Percentiles rank a stretch among this genome's conserved stretches.
Conservation (phyloP, 2,888 invertebrate genomes). For the Xylophagus ater region DNA sequence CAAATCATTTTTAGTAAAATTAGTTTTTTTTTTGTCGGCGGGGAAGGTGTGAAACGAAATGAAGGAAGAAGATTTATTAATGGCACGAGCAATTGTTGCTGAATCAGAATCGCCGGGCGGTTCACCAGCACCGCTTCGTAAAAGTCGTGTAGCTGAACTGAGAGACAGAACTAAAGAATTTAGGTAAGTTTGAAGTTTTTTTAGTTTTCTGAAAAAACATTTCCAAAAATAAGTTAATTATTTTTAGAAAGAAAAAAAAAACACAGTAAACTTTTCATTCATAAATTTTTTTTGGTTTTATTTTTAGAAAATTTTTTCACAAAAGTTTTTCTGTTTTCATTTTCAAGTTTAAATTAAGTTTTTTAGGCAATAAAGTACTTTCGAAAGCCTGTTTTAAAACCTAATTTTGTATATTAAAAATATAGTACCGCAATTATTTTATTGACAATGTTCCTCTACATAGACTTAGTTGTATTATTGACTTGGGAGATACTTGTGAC, state of each 20-base stretch:
- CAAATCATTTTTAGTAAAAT: no score
- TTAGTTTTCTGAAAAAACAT: not conserved
- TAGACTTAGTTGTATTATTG: no score
- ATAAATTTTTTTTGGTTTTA: conserved; percentile 4
- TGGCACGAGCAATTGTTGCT: conserved; percentile 60
- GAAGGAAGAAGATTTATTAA: conserved; percentile 62
- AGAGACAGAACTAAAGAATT: conserved; percentile 58
- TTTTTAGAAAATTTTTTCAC: conserved; percentile 3
- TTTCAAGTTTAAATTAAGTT: no score
- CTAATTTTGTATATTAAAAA: no score
- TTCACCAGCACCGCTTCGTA: conserved; percentile 51
- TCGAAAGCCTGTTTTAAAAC: no score
- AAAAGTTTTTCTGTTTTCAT: not conserved
- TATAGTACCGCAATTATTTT: no score
- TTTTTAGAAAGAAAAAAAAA: not conserved
- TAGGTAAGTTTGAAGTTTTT: conserved; percentile 42
- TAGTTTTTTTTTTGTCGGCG: no score
- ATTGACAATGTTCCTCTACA: no score
- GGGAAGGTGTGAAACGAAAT: conserved; percentile 36
- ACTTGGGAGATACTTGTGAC: no score
- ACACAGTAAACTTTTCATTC: conserved; percentile 1
- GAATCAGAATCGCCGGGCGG: conserved; percentile 48
- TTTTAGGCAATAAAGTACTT: no score
- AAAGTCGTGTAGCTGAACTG: conserved; percentile 49
- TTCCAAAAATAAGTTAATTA: not conserved